Evolutionary conservation across 2,113 vertebrate genomes (phyloP), one percentile per base, ranked within the genome.

Genomic region (Misgurnus anguillicaudatus): DNA sequence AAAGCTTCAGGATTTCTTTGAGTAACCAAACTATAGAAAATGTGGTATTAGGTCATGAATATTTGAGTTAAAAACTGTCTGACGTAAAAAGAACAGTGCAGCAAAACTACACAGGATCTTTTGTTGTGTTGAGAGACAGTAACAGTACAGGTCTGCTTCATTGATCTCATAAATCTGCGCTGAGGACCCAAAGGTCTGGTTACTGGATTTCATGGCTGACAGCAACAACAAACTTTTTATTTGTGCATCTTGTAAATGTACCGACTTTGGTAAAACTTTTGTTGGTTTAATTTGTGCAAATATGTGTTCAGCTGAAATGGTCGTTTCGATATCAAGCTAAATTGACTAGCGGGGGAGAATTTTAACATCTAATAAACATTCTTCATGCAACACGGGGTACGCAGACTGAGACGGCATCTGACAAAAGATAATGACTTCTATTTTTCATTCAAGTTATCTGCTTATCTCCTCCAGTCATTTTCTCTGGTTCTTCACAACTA

Each of bases 151-250:
- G 9, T 5, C 39, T 19, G 24, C 42, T 24, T 61, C 4, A 61
- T 73, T 53, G 57, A 9, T 58, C 8, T 4, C 19, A 61, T 45
- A 74, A 61, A 61, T 9, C 19, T 47, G 57, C 47, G 21, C 41
- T 21, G 70, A 17, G 4, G 19, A 60, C 70, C 70, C 70, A 42
- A 17, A 60, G 70, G 55, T 58, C 70, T 61, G 71, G 36, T 74
- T 74, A 74, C 71, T 61, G 57, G 58, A 45, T 74, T 74, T 74
- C 71, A 74, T 17, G 39, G 55, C 70, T 73, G 70, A 13, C n/a
- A 60, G 55, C 70, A 42, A 60, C 39, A 70, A 5, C 71, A 74
- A 62, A 3, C 10, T 21, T 74, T 61, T 9, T 47, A 74, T 74
- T 62, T 31, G 21, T 41, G 6, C 41, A 47, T 45, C 13, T 11